A percentile compares a stretch with the other conserved stretches of the same genome.
phyloP scores from a whole-genome alignment of 2,888 invertebrate genomes.

The Scrobipalpa costella region DNA sequence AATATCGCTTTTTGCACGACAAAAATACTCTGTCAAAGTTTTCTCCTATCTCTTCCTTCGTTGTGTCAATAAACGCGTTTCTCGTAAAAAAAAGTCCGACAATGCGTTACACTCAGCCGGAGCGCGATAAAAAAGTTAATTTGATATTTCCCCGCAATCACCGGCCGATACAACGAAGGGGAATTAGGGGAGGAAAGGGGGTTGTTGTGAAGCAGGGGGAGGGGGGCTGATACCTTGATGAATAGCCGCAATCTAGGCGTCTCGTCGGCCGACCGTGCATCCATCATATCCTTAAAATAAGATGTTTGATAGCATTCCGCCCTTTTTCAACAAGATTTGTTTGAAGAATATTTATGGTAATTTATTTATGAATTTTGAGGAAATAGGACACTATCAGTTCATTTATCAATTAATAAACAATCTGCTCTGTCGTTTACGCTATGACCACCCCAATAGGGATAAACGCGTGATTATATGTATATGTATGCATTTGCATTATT shows the following conservation, averaged over 20 bases:
- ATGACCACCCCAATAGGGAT: too few species aligned
- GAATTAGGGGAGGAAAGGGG: constrained; percentile 23
- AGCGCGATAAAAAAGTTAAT: constrained; percentile 26
- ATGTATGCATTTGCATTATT: too few species aligned
- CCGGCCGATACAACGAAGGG: constrained; percentile 26
- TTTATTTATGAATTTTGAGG: not conserved
- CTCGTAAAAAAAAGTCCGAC: constrained; percentile 18
- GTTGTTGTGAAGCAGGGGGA: not conserved
- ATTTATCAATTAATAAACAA: too few species aligned
- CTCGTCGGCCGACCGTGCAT: constrained; percentile 39
- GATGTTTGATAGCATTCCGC: constrained; percentile 9
- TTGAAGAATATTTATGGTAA: not conserved
- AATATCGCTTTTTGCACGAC: too few species aligned
- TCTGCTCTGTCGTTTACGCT: too few species aligned
- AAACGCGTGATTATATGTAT: too few species aligned
- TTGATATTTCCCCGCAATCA: constrained; percentile 35
- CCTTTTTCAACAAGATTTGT: not conserved
- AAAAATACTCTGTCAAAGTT: not conserved
- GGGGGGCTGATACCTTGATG: constrained; percentile 42
- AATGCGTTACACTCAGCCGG: constrained; percentile 13
- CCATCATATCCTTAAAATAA: constrained; percentile 42
- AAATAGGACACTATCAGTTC: not conserved
- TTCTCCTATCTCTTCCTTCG: constrained; percentile 1
- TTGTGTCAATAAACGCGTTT: constrained; percentile 12
- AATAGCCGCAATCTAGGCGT: constrained; percentile 46